Evolutionary conservation across 2,888 invertebrate species (phyloP).

Genomic region (Noctua fimbriata): DNA sequence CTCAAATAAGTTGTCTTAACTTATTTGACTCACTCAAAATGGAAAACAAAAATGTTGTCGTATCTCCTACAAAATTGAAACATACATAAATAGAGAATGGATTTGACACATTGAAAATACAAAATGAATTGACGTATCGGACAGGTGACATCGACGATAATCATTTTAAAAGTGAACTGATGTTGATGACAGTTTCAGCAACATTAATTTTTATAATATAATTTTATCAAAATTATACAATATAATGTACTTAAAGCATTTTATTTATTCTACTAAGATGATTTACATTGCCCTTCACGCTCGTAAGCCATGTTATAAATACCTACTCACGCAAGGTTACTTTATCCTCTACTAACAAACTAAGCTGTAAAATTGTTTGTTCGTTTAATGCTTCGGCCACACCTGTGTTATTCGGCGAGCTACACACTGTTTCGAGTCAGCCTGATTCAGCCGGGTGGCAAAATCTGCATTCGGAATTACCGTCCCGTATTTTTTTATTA

Average conservation of each 20-base stretch:
- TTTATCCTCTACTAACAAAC: conserved; percentile 6
- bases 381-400: not conserved
- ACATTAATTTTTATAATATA: not conserved
- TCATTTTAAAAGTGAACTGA: not conserved
- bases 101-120: not conserved
- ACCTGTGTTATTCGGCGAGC: not conserved
- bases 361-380: conserved; percentile 30
- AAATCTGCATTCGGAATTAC: not conserved
- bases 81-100: not conserved
- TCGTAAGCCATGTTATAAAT: conserved; percentile 12
- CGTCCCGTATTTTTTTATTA: no score
- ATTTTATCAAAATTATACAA: no score
- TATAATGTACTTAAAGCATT: no score
- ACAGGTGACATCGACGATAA: not conserved
- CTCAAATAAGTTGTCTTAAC: not conserved
- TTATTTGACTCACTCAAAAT: not conserved
- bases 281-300: not conserved
- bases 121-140: not conserved
- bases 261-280: not conserved
- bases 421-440: not conserved
- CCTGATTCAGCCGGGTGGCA: not conserved
- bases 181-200: not conserved
- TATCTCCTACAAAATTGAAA: not conserved
- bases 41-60: no score
- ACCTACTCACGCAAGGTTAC: not conserved